Evolutionary conservation across 2,888 invertebrate species (phyloP).

Genomic region (Melitaea athalia): DNA sequence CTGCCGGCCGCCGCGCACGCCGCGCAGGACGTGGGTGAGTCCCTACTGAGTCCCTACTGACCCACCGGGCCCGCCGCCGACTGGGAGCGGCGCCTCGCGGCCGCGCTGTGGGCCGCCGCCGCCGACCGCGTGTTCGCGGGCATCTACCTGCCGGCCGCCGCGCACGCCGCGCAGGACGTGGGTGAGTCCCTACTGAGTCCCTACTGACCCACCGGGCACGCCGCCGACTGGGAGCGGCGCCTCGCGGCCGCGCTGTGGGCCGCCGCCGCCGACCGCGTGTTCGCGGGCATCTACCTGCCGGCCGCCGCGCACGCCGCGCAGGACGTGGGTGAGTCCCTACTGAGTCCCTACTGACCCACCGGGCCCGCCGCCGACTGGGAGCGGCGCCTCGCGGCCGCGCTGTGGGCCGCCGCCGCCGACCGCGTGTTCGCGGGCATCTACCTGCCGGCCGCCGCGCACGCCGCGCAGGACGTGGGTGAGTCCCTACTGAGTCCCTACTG

Average conservation of each 20-base stretch:
- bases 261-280: slow-evolving; percentile 90
- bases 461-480: slow-evolving; percentile 65
- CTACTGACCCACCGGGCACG: slow-evolving; percentile 90
- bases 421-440: slow-evolving; percentile 96
- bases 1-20: slow-evolving; percentile 94
- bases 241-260: slow-evolving; percentile 92
- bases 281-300: slow-evolving; percentile 96
- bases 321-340: slow-evolving; percentile 73
- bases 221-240: slow-evolving; percentile 95
- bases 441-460: slow-evolving; percentile 94
- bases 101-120: slow-evolving; percentile 92
- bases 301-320: slow-evolving; percentile 89
- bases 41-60: no score
- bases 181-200: slow-evolving; percentile 75
- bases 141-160: slow-evolving; percentile 97
- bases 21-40: slow-evolving; percentile 63
- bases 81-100: slow-evolving; percentile 94
- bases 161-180: slow-evolving; percentile 80
- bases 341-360: no score
- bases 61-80: slow-evolving; percentile 92
- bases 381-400: slow-evolving; percentile 87
- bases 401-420: slow-evolving; percentile 92
- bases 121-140: slow-evolving; percentile 92
- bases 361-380: slow-evolving; percentile 97
- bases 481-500: no score